Evolutionary conservation across 2,797 vertebrate species (phyloP), one percentile per base, ranked within the genome.

Genomic region (Helarctos malayanus): DNA sequence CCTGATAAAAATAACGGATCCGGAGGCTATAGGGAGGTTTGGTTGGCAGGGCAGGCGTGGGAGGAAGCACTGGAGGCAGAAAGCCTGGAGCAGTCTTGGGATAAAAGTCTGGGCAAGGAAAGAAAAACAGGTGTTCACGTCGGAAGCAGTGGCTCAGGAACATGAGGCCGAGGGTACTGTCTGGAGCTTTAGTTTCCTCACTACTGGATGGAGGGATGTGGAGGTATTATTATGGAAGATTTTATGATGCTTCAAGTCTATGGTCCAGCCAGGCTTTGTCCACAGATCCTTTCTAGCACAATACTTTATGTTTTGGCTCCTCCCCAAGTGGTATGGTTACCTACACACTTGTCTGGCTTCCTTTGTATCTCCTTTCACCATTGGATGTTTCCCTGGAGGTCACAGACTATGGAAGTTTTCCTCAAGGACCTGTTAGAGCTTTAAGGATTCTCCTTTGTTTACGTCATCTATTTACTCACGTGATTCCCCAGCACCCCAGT

Each of bases 331-430:
- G 8, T 49, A 10, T 57, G 45, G 56, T 52, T 35, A 32, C 14
- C 41, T 61, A 27, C 1, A 12, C 9, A 57, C 2, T 5, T 63
- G 23, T 35, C 32, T 59, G 41, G 12, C 21, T 49, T 80, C 21
- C 29, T 86, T 14, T 56, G 14, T 25, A 25, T 15, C 0, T 89
- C 73, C 76, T 76, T 52, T 52, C 45, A 84, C 56, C 19, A 13
- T 38, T 23, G 25, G 19, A 9, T 23, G 3, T 75, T 52, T 63
- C 38, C 1, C 80, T n/a, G 23, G n/a, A 59, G 18, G 47, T 80
- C 59, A 79, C 2, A 61, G n/a, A 16, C 14, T 11, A 2, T 0
- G 32, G 2, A 75, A 63, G 4, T 0, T 69, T 75, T 80, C 56
- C 23, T 89, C 27, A 59, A 52, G 38, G 23, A 73, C 41, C 10